A percentile compares a stretch with the other conserved stretches of the same genome.
Conservation (phyloP, 1,140 invertebrate species). For the Ostrea denselamellosa region DNA sequence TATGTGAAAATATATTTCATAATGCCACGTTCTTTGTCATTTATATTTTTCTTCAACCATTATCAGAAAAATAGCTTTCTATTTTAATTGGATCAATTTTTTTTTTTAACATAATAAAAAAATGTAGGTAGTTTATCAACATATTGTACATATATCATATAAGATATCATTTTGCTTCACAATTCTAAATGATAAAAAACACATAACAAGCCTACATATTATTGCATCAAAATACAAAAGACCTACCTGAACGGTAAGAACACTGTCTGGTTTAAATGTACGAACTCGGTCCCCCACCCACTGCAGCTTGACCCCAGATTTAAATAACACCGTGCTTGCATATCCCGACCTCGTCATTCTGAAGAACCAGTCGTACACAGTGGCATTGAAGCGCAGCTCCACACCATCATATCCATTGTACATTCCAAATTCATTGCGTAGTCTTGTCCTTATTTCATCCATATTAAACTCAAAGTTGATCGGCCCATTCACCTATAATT, state of each 20-base stretch:
- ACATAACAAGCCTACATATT: neutral
- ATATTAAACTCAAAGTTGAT: conserved; percentile 92
- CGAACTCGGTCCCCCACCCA: conserved; percentile 94
- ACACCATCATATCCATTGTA: conserved; percentile 83
- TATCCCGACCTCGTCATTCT: conserved; percentile 91
- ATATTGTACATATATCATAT: neutral
- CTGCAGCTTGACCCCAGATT: conserved; percentile 88
- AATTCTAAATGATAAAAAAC: neutral
- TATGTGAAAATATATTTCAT: no score
- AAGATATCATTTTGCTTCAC: no score
- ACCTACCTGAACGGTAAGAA: conserved; percentile 86
- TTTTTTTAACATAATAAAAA: conserved; percentile 25
- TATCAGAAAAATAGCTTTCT: no score
- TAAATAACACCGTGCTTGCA: conserved; percentile 91
- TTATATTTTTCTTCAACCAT: no score
- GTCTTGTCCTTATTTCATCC: conserved; percentile 84
- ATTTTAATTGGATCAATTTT: no score
- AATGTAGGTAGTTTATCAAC: neutral
- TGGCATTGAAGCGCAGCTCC: conserved; percentile 88
- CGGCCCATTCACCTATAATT: conserved; percentile 89
- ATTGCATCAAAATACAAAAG: no score
- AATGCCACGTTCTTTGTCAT: no score
- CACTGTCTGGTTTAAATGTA: conserved; percentile 96
- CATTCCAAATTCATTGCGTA: conserved; percentile 18
- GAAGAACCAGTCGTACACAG: conserved; percentile 92